Evolutionary conservation across 2,888 invertebrate species (phyloP).

Genomic region (Lithophane leautieri): DNA sequence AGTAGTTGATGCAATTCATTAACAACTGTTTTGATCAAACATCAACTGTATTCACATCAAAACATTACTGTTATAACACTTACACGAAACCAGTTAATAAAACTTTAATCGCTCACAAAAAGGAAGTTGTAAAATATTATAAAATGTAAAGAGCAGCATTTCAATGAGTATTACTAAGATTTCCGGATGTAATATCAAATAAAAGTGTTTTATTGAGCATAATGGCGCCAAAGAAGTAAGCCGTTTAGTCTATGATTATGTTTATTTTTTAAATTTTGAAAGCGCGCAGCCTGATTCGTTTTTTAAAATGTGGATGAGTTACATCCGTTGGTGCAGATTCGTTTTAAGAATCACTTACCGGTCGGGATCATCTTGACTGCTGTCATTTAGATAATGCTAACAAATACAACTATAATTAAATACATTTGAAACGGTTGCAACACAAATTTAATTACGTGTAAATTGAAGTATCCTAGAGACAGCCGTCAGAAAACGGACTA

Average conservation of each 20-base stretch:
- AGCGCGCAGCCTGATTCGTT: slow-evolving; percentile 34
- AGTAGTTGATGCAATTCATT: slow-evolving; percentile 40
- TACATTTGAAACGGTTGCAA: neutral
- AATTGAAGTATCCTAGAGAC: neutral
- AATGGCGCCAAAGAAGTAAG: slow-evolving; percentile 65
- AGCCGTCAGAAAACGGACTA: neutral
- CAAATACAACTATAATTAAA: neutral
- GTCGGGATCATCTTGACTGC: slow-evolving; percentile 2
- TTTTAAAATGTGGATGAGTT: slow-evolving; percentile 43
- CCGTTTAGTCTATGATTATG: slow-evolving; percentile 57
- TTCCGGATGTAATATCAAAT: slow-evolving; percentile 64
- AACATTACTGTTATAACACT: slow-evolving; percentile 59
- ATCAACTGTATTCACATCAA: slow-evolving; percentile 46
- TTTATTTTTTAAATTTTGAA: slow-evolving; percentile 57
- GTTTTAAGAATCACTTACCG: slow-evolving; percentile 40
- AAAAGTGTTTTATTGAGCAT: slow-evolving; percentile 66
- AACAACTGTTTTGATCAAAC: slow-evolving; percentile 46
- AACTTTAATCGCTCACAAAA: slow-evolving; percentile 53
- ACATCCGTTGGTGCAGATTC: slow-evolving; percentile 30
- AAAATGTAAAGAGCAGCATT: slow-evolving; percentile 60
- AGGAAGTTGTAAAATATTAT: slow-evolving; percentile 64
- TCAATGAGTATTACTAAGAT: slow-evolving; percentile 62
- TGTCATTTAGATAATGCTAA: slow-evolving; percentile 26
- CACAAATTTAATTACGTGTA: neutral
- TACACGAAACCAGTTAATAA: slow-evolving; percentile 55